phyloP scores from a whole-genome alignment of 1,140 invertebrate species.

The Drosophila bifasciata region DNA sequence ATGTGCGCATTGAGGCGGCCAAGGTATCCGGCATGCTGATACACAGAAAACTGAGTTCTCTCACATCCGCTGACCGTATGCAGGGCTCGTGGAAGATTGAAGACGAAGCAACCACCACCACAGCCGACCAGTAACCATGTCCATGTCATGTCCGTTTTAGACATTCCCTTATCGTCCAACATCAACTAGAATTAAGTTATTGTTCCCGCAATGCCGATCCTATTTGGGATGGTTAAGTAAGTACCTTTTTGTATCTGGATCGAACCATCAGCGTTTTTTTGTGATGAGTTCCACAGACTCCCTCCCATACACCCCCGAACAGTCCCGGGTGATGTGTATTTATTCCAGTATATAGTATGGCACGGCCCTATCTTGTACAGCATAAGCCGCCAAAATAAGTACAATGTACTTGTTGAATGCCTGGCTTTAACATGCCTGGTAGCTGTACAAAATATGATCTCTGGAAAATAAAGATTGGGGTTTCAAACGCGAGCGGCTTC shows the following conservation, averaged over 20 bases:
- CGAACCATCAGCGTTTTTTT: not conserved
- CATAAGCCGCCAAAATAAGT: too few species aligned
- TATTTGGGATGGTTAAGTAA: slow-evolving; percentile 27
- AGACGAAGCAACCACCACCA: slow-evolving; percentile 36
- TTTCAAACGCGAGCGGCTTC: not conserved
- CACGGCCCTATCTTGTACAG: too few species aligned
- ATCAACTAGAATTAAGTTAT: slow-evolving; percentile 10
- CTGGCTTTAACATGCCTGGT: too few species aligned
- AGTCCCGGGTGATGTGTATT: slow-evolving; percentile 1
- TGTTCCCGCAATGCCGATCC: slow-evolving; percentile 5
- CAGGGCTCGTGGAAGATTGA: slow-evolving; percentile 44
- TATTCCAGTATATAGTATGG: slow-evolving; percentile 23
- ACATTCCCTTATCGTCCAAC: slow-evolving; percentile 34
- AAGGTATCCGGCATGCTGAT: slow-evolving; percentile 69
- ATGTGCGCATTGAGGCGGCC: slow-evolving; percentile 68
- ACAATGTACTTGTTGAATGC: not conserved
- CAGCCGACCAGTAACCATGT: slow-evolving; percentile 31
- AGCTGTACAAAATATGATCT: not conserved
- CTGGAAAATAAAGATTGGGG: not conserved
- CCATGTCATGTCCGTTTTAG: not conserved
- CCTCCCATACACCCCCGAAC: not conserved
- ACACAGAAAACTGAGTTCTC: slow-evolving; percentile 71
- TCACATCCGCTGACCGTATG: slow-evolving; percentile 58
- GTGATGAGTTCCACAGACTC: not conserved
- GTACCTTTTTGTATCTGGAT: slow-evolving; percentile 3